Evolutionary conservation across 2,113 vertebrate species (phyloP).

Genomic region (Urocynchramus pylzowi): DNA sequence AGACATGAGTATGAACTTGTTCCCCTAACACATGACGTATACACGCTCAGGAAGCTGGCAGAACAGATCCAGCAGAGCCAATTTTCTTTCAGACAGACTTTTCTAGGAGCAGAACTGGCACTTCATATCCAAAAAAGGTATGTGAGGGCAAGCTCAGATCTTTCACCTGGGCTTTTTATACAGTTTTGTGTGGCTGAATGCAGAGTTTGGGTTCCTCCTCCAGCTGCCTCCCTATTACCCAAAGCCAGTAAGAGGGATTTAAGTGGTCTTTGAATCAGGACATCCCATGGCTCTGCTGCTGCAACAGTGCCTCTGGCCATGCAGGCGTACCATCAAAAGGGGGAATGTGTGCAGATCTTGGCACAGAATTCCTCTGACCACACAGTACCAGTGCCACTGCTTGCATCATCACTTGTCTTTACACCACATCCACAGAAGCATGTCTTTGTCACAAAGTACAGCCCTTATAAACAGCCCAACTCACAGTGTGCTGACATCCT

Average conservation of each 20-base stretch:
- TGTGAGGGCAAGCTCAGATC: background rate
- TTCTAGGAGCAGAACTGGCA: background rate
- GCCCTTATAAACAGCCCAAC: background rate
- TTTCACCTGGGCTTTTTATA: background rate
- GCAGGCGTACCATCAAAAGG: fast-evolving
- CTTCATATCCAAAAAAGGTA: background rate
- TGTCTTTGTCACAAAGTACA: background rate
- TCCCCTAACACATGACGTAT: fast-evolving
- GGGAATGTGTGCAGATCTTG: background rate
- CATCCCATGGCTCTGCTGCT: background rate
- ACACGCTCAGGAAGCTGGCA: background rate
- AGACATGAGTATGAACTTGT: background rate
- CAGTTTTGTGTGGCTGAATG: background rate
- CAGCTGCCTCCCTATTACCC: background rate
- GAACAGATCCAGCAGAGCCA: background rate
- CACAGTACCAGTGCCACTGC: background rate
- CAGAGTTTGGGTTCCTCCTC: background rate
- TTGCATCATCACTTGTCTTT: background rate
- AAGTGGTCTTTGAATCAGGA: background rate
- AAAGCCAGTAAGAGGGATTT: background rate
- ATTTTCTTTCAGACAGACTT: background rate
- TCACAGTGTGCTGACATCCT: background rate
- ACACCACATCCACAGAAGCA: background rate
- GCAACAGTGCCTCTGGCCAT: background rate
- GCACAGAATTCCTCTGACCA: background rate